A percentile compares a stretch with the other conserved stretches of the same genome.
phyloP scores from a whole-genome alignment of 2,888 invertebrate species.

The Ctena decussata region DNA sequence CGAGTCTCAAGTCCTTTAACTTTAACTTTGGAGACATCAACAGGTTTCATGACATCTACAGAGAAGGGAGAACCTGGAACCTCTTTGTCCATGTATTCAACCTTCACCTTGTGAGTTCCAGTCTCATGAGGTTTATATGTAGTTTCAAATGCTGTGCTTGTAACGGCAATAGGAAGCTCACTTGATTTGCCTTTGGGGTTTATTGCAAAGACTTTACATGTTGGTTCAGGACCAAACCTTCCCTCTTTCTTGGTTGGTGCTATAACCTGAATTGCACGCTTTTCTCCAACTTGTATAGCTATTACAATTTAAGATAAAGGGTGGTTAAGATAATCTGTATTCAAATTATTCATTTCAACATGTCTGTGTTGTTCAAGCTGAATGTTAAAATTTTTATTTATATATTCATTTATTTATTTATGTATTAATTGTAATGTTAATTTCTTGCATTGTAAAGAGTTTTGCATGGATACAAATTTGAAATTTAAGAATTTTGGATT shows the following conservation, averaged over 20 bases:
- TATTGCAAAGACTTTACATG: constrained; percentile 73
- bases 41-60: constrained; percentile 67
- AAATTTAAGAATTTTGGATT: no score
- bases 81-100: constrained; percentile 84
- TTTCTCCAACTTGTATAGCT: constrained; percentile 13
- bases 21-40: constrained; percentile 94
- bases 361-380: no score
- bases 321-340: no score
- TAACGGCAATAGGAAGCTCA: constrained; percentile 93
- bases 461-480: no score
- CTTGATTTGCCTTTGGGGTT: constrained; percentile 88
- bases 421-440: no score
- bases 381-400: no score
- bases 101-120: constrained; percentile 86
- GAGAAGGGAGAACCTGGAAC: constrained; percentile 85
- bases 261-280: not conserved
- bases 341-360: no score
- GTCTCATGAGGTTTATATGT: constrained; percentile 85
- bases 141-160: constrained; percentile 90
- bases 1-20: constrained; percentile 95
- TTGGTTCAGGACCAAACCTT: constrained; percentile 18
- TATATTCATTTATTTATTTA: no score
- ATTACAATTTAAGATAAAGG: not conserved
- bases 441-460: no score
- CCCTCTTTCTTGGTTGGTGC: constrained; percentile 15